Percentiles rank a stretch among this genome's conserved stretches.
Evolutionary conservation across 1,140 invertebrate genomes (phyloP).

Genomic region (Acyrthosiphon pisum): DNA sequence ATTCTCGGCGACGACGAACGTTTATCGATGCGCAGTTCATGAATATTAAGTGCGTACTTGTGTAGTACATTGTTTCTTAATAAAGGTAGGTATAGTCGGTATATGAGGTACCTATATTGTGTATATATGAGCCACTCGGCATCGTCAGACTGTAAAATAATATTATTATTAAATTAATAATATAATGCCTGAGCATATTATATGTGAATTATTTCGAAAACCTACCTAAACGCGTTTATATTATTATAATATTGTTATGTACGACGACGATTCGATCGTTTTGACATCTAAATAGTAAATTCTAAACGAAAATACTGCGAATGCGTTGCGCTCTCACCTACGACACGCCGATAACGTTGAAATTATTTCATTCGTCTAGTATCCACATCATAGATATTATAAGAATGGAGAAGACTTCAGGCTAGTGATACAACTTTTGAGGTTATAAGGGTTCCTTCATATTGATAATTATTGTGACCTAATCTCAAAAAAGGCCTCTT

Average conservation of each 20-base stretch:
- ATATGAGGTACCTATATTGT: neutral
- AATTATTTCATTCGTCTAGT: too few relatives aligned
- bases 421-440: too few relatives aligned
- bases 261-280: too few relatives aligned
- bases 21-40: neutral
- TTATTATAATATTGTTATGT: neutral
- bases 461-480: too few relatives aligned
- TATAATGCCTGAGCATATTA: neutral
- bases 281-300: neutral
- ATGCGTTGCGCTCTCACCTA: neutral
- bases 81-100: too few relatives aligned
- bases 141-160: neutral
- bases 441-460: too few relatives aligned
- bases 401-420: too few relatives aligned
- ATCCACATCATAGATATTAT: too few relatives aligned
- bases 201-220: neutral
- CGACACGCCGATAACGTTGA: neutral
- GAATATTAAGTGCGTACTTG: neutral
- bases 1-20: neutral
- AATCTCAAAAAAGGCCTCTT: too few relatives aligned
- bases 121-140: neutral
- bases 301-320: neutral
- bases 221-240: neutral
- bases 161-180: conserved; percentile 12
- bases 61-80: neutral